Percentiles rank a stretch among this genome's conserved stretches.
Conservation (phyloP, 2,888 invertebrate species). For the Hydropsyche betteni region DNA sequence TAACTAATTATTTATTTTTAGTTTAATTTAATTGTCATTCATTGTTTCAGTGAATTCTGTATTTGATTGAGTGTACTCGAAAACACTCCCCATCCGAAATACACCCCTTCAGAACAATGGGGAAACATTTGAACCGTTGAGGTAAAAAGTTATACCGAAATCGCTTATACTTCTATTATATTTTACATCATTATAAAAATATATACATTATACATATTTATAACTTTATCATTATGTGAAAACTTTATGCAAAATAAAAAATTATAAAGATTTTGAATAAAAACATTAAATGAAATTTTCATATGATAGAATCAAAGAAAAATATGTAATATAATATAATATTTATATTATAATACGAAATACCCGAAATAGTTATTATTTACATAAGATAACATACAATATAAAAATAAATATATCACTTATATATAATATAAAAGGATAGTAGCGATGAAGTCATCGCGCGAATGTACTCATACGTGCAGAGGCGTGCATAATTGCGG, state of each 20-base stretch:
- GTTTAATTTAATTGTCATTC: background rate
- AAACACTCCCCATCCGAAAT: conserved; percentile 22
- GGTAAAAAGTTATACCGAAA: conserved; percentile 52
- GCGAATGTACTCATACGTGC: background rate
- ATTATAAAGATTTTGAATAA: no score
- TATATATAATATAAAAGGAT: background rate
- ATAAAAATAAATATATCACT: background rate
- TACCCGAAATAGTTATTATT: no score
- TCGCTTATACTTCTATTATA: conserved; percentile 43
- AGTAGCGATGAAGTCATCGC: conserved; percentile 5
- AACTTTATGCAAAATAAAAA: no score
- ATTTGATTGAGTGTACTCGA: conserved; percentile 25
- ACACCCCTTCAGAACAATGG: conserved; percentile 44
- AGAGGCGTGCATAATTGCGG: conserved; percentile 38
- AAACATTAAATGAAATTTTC: no score
- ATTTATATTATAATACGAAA: no score
- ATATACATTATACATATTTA: background rate
- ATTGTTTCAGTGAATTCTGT: background rate
- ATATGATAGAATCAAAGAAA: no score
- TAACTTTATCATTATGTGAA: background rate
- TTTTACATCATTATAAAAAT: background rate
- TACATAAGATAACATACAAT: no score
- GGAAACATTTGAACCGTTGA: conserved; percentile 51
- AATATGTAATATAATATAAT: no score
- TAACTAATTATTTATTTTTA: background rate